Evolutionary conservation across 2,888 invertebrate genomes (phyloP).

Genomic region (Heliconius sara): DNA sequence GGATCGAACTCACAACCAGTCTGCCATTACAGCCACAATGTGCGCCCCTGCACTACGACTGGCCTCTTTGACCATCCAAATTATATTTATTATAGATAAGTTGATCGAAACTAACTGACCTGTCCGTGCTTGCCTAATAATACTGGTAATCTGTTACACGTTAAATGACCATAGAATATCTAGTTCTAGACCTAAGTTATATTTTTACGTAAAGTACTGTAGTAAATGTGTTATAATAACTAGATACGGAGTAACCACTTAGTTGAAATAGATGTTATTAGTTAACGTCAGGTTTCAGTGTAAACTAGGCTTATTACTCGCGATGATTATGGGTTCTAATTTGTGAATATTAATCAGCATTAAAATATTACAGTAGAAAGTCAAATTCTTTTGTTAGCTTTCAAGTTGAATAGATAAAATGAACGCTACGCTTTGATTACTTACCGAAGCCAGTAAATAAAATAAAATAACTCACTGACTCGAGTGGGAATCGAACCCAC

Average conservation of each 20-base stretch:
- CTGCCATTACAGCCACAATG: too few species aligned
- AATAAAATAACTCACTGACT: too few species aligned
- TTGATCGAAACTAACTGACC: conserved; percentile 1
- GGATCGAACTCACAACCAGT: too few species aligned
- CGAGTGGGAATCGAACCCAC: too few species aligned
- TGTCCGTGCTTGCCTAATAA: conserved; percentile 22
- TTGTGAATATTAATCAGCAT: background rate
- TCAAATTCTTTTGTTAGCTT: background rate
- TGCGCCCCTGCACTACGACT: too few species aligned
- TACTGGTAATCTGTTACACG: conserved; percentile 10
- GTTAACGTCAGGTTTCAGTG: conserved; percentile 11
- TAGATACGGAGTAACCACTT: conserved; percentile 16
- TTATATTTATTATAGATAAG: conserved; percentile 17
- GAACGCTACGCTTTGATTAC: too few species aligned
- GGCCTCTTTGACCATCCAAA: background rate
- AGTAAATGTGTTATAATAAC: conserved; percentile 27
- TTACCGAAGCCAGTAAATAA: too few species aligned
- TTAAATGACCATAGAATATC: conserved; percentile 5
- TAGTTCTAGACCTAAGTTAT: conserved; percentile 19
- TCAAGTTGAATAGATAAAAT: too few species aligned
- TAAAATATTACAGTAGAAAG: background rate
- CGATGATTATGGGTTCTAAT: background rate
- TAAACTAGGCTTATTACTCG: conserved; percentile 1
- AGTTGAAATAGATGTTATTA: conserved; percentile 8
- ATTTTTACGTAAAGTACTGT: conserved; percentile 10